Evolutionary conservation across 1,140 invertebrate species (phyloP), one percentile per base, ranked within the genome.

Genomic region (Pinna nobilis): DNA sequence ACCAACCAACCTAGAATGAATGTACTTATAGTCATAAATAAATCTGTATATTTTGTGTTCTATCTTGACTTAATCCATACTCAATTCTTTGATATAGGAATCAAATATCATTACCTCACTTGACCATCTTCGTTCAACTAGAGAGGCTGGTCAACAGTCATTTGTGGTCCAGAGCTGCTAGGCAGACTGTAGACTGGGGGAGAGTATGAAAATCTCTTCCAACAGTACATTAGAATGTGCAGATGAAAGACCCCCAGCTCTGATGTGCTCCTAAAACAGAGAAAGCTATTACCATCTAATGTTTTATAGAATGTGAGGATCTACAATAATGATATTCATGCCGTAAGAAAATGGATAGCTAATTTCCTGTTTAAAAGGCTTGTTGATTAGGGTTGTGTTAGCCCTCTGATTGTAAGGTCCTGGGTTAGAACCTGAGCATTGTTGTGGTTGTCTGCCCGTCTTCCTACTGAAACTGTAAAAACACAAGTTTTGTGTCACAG

Each of bases 151-250:
- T 55, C 39, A 9, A 51, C 30, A 44, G 68, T 57, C 11, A 64
- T 47, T 74, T 67, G 41, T 74, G 71, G 64, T 74, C 71, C 6
- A 74, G 41, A 15, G 72, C 72, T 28, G 72, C 64, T n/a, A 74
- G 25, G 1, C 33, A 9, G 32, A 69, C 59, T 35, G 59, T 39
- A 61, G 13, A 61, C 59, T 23, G 59, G 15, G 3, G 59, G 59
- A 35, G 20, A 37, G 35, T 61, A 61, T 20, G 59, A 30, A 20
- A 39, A 41, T 61, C 37, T 3, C 13, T 61, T 61, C 18, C 32
- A 15, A 61, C 30, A 33, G 37, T 61, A 61, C 59, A 61, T 61
- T 3, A 61, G 59, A n/a, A 41, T 35, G 20, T 61, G 59, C 7
- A 37, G 18, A 7, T 61, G 59, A 37, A 61, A 61, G 20, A n/a